These are phyloP conservation scores for Spheniscus mendiculus DNA, from an alignment of 2,113 vertebrate species.

Conservation along the genomic window DNA sequence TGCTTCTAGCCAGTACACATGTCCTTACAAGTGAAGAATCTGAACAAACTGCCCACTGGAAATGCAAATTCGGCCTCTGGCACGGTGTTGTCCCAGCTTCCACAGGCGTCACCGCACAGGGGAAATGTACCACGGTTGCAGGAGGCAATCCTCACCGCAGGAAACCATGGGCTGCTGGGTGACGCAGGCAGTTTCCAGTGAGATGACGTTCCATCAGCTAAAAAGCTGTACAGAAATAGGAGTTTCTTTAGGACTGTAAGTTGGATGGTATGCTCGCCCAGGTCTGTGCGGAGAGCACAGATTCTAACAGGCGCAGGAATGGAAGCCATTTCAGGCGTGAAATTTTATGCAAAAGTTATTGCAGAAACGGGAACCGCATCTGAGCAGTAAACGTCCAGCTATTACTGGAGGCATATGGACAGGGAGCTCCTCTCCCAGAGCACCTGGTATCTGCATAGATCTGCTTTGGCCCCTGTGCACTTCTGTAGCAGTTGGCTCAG, in stretches of 20 bases:
- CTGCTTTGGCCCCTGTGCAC: accelerated
- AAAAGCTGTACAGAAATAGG: not conserved
- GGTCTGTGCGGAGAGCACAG: not conserved
- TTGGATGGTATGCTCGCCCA: accelerated
- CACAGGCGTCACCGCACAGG: accelerated
- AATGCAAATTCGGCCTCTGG: not conserved
- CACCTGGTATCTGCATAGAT: not conserved
- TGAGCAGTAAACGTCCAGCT: not conserved
- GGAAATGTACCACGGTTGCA: accelerated
- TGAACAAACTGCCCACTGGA: not conserved
- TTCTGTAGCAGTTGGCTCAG: not conserved
- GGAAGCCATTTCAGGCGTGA: not conserved
- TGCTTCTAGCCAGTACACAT: not conserved
- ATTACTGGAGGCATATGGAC: accelerated
- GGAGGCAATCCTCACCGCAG: not conserved
- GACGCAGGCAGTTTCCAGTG: accelerated
- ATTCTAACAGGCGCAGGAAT: not conserved
- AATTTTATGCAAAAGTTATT: not conserved
- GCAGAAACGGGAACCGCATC: not conserved
- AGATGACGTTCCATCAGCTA: not conserved
- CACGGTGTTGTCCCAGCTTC: not conserved
- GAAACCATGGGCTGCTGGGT: not conserved
- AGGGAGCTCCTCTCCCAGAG: not conserved
- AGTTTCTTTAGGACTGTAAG: not conserved
- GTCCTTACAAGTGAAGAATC: slow-evolving; percentile 41